A percentile compares a stretch with the other conserved stretches of the same genome.
Evolutionary conservation across 2,797 vertebrate species (phyloP).

Genomic region (Benthosema pterotum): DNA sequence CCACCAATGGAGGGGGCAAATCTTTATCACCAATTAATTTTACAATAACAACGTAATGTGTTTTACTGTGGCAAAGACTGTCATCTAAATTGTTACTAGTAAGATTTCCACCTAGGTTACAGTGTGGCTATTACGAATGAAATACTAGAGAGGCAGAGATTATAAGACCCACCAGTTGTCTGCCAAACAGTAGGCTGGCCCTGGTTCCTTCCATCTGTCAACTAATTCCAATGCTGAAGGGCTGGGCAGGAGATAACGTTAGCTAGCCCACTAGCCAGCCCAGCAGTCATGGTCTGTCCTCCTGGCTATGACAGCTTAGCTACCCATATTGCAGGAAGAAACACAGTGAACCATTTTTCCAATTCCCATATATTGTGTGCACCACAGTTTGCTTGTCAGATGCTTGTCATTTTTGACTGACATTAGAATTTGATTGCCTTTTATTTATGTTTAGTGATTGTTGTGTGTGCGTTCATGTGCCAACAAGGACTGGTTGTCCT

Average conservation of each 20-base stretch:
- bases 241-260: slow-evolving; percentile 14
- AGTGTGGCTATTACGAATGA: not conserved
- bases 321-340: slow-evolving; percentile 10
- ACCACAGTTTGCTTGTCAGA: not conserved
- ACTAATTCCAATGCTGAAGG: slow-evolving; percentile 16
- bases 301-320: not conserved
- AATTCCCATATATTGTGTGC: slow-evolving; percentile 1
- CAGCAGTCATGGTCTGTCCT: slow-evolving; percentile 4
- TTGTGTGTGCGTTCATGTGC: slow-evolving; percentile 8
- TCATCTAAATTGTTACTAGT: too few relatives aligned
- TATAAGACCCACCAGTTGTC: not conserved
- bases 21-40: not conserved
- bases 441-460: not conserved
- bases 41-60: not conserved
- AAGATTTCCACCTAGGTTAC: not conserved
- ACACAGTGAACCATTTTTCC: slow-evolving; percentile 10
- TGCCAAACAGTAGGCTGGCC: slow-evolving; percentile 9
- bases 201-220: slow-evolving; percentile 22
- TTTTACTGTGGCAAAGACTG: too few relatives aligned
- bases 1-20: not conserved
- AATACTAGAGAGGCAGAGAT: not conserved
- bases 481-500: slow-evolving; percentile 10
- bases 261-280: not conserved
- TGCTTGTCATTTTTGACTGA: not conserved
- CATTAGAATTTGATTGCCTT: not conserved